Evolutionary conservation across 2,888 invertebrate species (phyloP).

Genomic region (Phaonia tiefii): DNA sequence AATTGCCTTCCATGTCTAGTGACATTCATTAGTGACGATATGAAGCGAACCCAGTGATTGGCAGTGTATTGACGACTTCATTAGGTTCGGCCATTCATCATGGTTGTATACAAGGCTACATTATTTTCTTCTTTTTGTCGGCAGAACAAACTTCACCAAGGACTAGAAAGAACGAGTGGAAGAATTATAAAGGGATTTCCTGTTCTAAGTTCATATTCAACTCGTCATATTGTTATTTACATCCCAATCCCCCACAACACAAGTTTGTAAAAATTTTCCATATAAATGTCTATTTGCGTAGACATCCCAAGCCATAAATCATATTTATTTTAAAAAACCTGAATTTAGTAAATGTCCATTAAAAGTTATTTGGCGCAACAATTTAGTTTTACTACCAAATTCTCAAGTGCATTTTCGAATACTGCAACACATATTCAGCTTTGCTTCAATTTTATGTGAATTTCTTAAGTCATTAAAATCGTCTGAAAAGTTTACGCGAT

Average conservation of each 20-base stretch:
- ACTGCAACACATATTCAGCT: constrained; percentile 42
- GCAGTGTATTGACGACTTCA: constrained; percentile 63
- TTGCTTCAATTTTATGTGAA: constrained; percentile 54
- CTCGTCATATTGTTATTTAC: background rate
- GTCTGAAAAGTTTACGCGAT: constrained; percentile 56
- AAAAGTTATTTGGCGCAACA: constrained; percentile 66
- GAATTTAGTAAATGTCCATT: constrained; percentile 62
- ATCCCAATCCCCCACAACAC: constrained; percentile 15
- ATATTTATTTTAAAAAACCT: constrained; percentile 63
- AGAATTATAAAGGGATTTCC: constrained; percentile 10
- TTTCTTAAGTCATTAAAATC: constrained; percentile 55
- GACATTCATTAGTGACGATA: constrained; percentile 55
- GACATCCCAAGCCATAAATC: constrained; percentile 53
- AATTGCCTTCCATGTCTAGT: constrained; percentile 59
- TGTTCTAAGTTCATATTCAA: background rate
- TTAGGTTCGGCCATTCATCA: constrained; percentile 58
- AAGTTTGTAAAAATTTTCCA: constrained; percentile 9
- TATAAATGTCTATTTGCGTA: constrained; percentile 47
- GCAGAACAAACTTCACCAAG: too few relatives aligned
- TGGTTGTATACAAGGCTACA: constrained; percentile 10
- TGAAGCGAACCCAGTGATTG: constrained; percentile 44
- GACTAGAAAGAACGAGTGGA: background rate
- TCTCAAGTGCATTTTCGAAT: constrained; percentile 43
- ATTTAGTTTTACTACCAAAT: constrained; percentile 63
- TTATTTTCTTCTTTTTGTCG: too few relatives aligned